Evolutionary conservation across 2,797 vertebrate species (phyloP).

Genomic region (Karalla daura): DNA sequence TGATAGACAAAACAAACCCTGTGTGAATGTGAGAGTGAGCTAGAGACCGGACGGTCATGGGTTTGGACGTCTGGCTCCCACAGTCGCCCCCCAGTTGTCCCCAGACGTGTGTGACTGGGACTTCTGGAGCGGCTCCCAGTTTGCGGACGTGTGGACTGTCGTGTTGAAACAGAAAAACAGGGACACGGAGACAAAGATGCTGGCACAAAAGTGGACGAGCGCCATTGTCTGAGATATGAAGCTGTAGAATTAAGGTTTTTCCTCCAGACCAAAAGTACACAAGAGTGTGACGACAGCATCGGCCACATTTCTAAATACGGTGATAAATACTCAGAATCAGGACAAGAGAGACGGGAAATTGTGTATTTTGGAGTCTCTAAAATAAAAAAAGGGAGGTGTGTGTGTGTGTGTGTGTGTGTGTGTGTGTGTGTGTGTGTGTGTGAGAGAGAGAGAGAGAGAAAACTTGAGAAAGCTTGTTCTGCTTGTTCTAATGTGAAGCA

Average conservation of each 20-base stretch:
- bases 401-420: not conserved
- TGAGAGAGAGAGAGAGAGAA: no score
- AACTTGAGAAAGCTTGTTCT: no score
- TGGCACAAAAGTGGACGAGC: not conserved
- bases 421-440: no score
- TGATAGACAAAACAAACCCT: no score
- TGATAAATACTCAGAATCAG: not conserved
- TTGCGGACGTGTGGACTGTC: not conserved
- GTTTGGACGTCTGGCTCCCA: no score
- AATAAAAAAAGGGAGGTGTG: not conserved
- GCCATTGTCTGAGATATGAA: not conserved
- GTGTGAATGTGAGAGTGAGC: no score
- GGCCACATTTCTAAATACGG: not conserved
- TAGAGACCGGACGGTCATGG: no score
- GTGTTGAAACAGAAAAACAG: constrained; percentile 4
- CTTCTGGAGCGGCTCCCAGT: not conserved
- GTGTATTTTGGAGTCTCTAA: not conserved
- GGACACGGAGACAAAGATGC: not conserved
- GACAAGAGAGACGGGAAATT: not conserved
- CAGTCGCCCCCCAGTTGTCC: no score
- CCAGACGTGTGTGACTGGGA: no score
- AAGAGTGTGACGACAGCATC: not conserved
- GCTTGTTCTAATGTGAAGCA: no score
- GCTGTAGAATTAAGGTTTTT: not conserved
- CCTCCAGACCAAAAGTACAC: not conserved